Evolutionary conservation across 2,113 vertebrate genomes (phyloP), one percentile per base, ranked within the genome.

Genomic region (Psilopsiagon aymara): DNA sequence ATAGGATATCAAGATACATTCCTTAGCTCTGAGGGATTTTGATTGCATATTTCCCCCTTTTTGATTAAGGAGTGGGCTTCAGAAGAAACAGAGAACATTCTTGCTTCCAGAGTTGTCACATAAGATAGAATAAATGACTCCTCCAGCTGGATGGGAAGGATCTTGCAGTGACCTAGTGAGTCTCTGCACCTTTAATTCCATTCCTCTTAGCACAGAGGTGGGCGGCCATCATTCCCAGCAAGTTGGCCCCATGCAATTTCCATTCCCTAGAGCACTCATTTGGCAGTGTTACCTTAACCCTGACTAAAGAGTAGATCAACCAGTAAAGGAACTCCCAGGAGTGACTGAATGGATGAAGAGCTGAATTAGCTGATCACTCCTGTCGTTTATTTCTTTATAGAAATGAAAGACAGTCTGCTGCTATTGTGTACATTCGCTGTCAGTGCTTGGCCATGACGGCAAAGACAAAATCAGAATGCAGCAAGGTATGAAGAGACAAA

Each of bases 161-260:
- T 62, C 33, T 69, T 19, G 2, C 8, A 39, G 43, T 10, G 55
- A 86, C 47, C 60, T 77, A 55, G 9, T 0, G 4, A 75, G 39
- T 47, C 25, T 84, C 73, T 88, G 51, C 67, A 77, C 74, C 88
- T 94, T 84, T 94, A 90, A 89, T 77, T 90, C 43, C 59, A 91
- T 77, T 90, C 39, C 53, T 88, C 29, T 35, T 68, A 63, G n/a
- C 21, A 52, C 7, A 63, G 62, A 91, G 37, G 37, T 85, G 51
- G 63, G 64, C 82, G 41, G 62, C n/a, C 59, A 67, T 57, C n/a
- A 29, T 77, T 77, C 46, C 37, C n/a, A 82, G 37, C 0, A 3
- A 91, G 44, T 2, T 75, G 37, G 41, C 11, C 74, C 80, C 39
- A 11, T 7, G 77, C 43, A 52, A 29, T 79, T 82, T 86, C 62